Percentiles rank a stretch among this genome's conserved stretches.
phyloP scores from a whole-genome alignment of 2,113 vertebrate genomes.

The Phrynosoma platyrhinos region DNA sequence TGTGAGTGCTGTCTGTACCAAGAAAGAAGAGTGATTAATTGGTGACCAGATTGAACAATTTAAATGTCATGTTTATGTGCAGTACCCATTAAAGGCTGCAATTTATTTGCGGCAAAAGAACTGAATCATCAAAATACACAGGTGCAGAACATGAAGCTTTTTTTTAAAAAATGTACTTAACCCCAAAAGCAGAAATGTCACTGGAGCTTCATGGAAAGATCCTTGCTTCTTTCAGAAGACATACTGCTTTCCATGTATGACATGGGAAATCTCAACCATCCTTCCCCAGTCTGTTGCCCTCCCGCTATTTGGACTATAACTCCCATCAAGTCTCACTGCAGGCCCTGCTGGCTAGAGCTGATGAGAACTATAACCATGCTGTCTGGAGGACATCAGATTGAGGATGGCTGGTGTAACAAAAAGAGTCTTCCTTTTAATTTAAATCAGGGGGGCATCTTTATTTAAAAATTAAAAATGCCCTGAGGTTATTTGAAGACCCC shows the following conservation, averaged over 20 bases:
- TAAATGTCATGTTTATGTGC: slow-evolving; percentile 48
- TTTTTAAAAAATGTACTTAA: slow-evolving; percentile 1
- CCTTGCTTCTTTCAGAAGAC: background rate
- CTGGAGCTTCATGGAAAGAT: background rate
- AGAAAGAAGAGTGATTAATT: slow-evolving; percentile 56
- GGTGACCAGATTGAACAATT: slow-evolving; percentile 40
- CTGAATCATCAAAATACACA: slow-evolving; percentile 30
- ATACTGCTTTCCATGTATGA: slow-evolving; percentile 11
- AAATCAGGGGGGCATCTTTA: too few relatives aligned
- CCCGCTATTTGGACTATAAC: too few relatives aligned
- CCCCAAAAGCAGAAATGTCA: background rate
- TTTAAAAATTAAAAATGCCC: too few relatives aligned
- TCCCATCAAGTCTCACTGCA: too few relatives aligned
- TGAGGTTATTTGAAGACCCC: too few relatives aligned
- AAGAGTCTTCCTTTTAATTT: background rate
- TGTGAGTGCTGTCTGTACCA: slow-evolving; percentile 31
- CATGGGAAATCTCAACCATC: too few relatives aligned
- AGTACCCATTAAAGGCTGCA: slow-evolving; percentile 49
- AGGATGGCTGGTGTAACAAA: too few relatives aligned
- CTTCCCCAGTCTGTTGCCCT: too few relatives aligned
- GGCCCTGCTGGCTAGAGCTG: too few relatives aligned
- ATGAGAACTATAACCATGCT: too few relatives aligned
- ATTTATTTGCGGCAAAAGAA: slow-evolving; percentile 54
- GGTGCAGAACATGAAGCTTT: slow-evolving; percentile 19
- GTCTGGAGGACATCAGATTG: too few relatives aligned